Evolutionary conservation across 2,888 invertebrate species (phyloP).

Genomic region (Hyles lineata): DNA sequence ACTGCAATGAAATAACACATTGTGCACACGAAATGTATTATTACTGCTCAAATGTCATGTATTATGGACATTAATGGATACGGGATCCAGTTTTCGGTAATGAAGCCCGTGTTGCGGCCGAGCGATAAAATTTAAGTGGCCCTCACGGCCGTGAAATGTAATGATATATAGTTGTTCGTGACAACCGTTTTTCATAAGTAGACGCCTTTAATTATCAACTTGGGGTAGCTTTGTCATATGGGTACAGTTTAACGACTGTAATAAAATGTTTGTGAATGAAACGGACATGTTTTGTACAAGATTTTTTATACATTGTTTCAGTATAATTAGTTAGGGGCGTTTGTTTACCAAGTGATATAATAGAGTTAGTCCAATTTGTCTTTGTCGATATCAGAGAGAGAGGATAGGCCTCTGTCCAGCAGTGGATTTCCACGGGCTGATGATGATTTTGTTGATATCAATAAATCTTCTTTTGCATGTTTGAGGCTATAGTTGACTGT

Average conservation of each 20-base stretch:
- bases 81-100: conserved; percentile 52
- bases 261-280: conserved; percentile 12
- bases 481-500: too few relatives aligned
- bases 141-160: conserved; percentile 50
- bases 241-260: background rate
- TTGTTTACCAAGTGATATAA: too few relatives aligned
- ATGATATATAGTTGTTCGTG: conserved; percentile 30
- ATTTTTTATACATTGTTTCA: background rate
- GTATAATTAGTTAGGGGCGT: background rate
- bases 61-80: conserved; percentile 48
- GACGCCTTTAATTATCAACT: conserved; percentile 27
- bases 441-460: too few relatives aligned
- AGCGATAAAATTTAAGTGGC: conserved; percentile 62
- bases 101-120: conserved; percentile 55
- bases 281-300: background rate
- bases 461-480: too few relatives aligned
- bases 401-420: too few relatives aligned
- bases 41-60: conserved; percentile 34
- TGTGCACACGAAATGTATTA: conserved; percentile 23
- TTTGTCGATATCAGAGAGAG: too few relatives aligned
- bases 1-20: conserved; percentile 1
- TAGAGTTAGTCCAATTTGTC: too few relatives aligned
- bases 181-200: conserved; percentile 23
- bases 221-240: conserved; percentile 20
- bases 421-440: too few relatives aligned